These are phyloP conservation scores for Tetrapedia diversipes DNA, from an alignment of 2,888 invertebrate genomes.

Conservation along the genomic window DNA sequence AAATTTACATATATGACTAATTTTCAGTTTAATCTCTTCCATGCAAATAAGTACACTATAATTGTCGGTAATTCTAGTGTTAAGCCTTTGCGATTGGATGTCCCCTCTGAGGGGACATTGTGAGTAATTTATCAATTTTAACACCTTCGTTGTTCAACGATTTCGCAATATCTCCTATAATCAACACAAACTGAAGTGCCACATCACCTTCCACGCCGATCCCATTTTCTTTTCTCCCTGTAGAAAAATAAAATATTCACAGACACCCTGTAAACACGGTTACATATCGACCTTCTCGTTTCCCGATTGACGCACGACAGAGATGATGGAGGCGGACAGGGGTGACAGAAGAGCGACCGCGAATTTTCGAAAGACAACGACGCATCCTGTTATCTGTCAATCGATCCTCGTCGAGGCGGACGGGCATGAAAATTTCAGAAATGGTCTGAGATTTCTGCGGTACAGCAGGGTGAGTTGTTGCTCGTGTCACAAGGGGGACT, in stretches of 20 bases:
- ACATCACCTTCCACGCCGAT: no score
- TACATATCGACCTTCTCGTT: background rate
- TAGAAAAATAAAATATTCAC: background rate
- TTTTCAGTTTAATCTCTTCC: no score
- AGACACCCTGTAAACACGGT: background rate
- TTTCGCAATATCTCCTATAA: no score
- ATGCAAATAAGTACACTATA: no score
- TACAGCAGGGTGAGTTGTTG: constrained; percentile 8
- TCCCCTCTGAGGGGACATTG: no score
- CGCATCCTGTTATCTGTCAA: constrained; percentile 43
- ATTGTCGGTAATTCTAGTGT: no score
- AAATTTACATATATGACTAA: no score
- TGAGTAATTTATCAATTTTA: no score
- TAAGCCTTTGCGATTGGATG: no score
- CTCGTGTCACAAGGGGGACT: constrained; percentile 43
- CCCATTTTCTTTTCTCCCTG: no score
- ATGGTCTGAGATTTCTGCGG: constrained; percentile 29
- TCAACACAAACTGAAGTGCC: no score
- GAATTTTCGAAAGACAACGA: constrained; percentile 25
- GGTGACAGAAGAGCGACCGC: background rate
- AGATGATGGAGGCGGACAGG: constrained; percentile 26
- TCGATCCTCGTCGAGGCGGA: constrained; percentile 6
- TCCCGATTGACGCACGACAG: background rate
- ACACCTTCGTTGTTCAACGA: no score
- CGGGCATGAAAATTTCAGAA: constrained; percentile 53